Evolutionary conservation across 2,888 invertebrate species (phyloP).

Genomic region (Notodonta ziczac): DNA sequence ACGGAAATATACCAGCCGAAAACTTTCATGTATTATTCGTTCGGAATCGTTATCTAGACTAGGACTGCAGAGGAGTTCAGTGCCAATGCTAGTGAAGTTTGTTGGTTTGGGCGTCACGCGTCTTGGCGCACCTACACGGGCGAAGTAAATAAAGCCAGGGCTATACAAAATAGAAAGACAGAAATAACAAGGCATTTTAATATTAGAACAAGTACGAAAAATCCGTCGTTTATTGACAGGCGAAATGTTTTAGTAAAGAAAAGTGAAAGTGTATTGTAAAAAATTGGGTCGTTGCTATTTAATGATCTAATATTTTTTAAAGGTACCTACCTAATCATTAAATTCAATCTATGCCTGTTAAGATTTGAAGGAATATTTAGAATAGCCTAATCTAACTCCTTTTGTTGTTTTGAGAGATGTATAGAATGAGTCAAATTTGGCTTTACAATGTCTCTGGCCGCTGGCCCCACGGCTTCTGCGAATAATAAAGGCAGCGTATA

Average conservation of each 20-base stretch:
- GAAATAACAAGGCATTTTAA: slow-evolving; percentile 64
- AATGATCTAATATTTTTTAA: too few species aligned
- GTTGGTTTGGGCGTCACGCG: slow-evolving; percentile 73
- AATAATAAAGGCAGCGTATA: slow-evolving; percentile 15
- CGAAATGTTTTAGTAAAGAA: background rate
- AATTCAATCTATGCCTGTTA: too few species aligned
- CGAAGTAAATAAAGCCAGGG: slow-evolving; percentile 74
- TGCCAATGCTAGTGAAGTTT: slow-evolving; percentile 78
- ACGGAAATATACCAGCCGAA: slow-evolving; percentile 6
- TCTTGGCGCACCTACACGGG: slow-evolving; percentile 76
- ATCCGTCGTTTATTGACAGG: slow-evolving; percentile 46
- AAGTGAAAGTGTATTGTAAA: background rate
- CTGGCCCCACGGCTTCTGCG: background rate
- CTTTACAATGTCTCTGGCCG: background rate
- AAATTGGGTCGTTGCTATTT: background rate
- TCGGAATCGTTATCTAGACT: slow-evolving; percentile 76
- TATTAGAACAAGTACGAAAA: slow-evolving; percentile 50
- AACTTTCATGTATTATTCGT: slow-evolving; percentile 51
- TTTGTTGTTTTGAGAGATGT: background rate
- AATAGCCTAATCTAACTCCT: too few species aligned
- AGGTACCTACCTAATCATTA: too few species aligned
- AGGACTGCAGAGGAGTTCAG: slow-evolving; percentile 75
- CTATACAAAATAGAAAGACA: slow-evolving; percentile 71
- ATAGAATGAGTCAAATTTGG: background rate
- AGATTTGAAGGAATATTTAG: too few species aligned